Evolutionary conservation across 2,113 vertebrate genomes (phyloP).

Genomic region (Rhinichthys klamathensis): DNA sequence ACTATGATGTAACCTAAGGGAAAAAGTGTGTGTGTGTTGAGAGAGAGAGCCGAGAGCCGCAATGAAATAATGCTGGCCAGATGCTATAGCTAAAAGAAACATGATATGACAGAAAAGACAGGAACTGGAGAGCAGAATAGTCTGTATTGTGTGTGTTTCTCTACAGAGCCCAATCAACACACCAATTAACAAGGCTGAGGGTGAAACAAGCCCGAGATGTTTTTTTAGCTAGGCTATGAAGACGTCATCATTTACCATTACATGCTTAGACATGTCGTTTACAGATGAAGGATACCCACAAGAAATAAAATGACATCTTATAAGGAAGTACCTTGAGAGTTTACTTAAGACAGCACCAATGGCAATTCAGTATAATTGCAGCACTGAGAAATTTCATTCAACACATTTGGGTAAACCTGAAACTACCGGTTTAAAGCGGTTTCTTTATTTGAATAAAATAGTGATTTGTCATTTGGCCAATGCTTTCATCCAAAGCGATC

Average conservation of each 20-base stretch:
- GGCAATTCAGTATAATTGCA: background rate
- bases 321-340: background rate
- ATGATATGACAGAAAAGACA: slow-evolving; percentile 46
- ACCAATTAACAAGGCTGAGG: background rate
- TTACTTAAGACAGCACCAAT: background rate
- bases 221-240: background rate
- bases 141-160: slow-evolving; percentile 49
- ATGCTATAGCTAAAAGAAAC: slow-evolving; percentile 58
- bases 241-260: background rate
- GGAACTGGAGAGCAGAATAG: slow-evolving; percentile 25
- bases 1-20: slow-evolving; percentile 72
- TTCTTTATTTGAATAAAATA: slow-evolving; percentile 24
- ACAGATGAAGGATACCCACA: background rate
- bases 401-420: background rate
- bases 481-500: background rate
- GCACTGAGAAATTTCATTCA: background rate
- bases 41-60: slow-evolving; percentile 46
- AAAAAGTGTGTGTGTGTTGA: slow-evolving; percentile 51
- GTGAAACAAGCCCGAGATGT: slow-evolving; percentile 17
- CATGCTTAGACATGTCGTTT: background rate
- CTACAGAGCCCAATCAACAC: slow-evolving; percentile 9
- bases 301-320: background rate
- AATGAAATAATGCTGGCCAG: slow-evolving; percentile 66
- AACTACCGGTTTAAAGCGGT: background rate
- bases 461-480: background rate